Evolutionary conservation across 2,797 vertebrate genomes (phyloP).

Genomic region (Spea hammondii): DNA sequence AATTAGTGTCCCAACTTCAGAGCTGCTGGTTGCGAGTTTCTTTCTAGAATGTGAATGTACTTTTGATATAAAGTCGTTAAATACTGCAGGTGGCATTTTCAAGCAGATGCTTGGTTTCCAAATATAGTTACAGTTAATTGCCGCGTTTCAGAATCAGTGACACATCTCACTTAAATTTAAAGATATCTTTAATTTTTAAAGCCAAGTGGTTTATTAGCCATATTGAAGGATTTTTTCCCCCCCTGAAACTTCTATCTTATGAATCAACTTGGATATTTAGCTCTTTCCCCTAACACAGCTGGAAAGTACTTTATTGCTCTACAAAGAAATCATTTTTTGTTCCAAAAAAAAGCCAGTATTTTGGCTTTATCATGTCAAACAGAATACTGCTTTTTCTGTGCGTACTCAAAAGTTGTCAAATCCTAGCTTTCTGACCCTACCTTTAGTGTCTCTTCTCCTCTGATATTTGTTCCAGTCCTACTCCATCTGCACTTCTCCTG

Average conservation of each 20-base stretch:
- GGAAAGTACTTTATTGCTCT: too few relatives aligned
- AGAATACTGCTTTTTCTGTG: too few relatives aligned
- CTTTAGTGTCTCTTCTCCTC: too few relatives aligned
- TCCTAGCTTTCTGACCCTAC: too few relatives aligned
- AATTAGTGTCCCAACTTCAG: constrained; percentile 24
- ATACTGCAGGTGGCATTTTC: constrained; percentile 45
- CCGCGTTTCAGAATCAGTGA: constrained; percentile 43
- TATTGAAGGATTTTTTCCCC: constrained; percentile 4
- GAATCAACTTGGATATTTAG: not conserved
- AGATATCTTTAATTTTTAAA: constrained; percentile 35
- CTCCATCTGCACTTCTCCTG: too few relatives aligned
- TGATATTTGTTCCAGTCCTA: too few relatives aligned
- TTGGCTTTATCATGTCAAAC: too few relatives aligned
- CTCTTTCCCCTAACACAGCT: too few relatives aligned
- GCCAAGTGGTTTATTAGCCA: constrained; percentile 30
- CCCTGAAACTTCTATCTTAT: not conserved
- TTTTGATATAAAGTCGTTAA: constrained; percentile 31
- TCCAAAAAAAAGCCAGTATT: too few relatives aligned
- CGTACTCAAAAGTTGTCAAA: too few relatives aligned
- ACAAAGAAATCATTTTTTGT: too few relatives aligned
- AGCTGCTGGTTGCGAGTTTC: constrained; percentile 16
- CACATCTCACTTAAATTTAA: constrained; percentile 48
- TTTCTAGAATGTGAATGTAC: constrained; percentile 18
- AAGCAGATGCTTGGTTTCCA: constrained; percentile 47
- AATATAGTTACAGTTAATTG: constrained; percentile 48